Percentiles rank a stretch among this genome's conserved stretches.
Conservation (phyloP, 2,113 vertebrate genomes). For the Misgurnus anguillicaudatus region DNA sequence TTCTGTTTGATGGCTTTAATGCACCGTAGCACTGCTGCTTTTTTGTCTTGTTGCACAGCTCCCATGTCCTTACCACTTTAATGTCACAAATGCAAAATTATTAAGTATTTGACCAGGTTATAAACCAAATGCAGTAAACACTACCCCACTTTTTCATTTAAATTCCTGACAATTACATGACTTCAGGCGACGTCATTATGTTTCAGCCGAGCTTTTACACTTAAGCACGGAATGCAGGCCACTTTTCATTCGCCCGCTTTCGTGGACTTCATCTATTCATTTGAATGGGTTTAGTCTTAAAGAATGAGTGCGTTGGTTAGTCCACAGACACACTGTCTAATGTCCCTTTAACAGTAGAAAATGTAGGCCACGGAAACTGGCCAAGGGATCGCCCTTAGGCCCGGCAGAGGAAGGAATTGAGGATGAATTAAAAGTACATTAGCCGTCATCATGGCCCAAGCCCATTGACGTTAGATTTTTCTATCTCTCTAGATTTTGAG, state of each 20-base stretch:
- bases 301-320: conserved; percentile 41
- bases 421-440: conserved; percentile 76
- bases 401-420: conserved; percentile 61
- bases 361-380: conserved; percentile 66
- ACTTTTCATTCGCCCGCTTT: conserved; percentile 23
- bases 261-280: conserved; percentile 42
- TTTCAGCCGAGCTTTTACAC: conserved; percentile 48
- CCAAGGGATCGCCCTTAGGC: conserved; percentile 58
- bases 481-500: conserved; percentile 34
- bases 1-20: too few relatives aligned
- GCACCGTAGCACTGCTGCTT: too few relatives aligned
- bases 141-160: conserved; percentile 38
- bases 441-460: conserved; percentile 69
- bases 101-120: conserved; percentile 50
- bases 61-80: conserved; percentile 16
- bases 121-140: conserved; percentile 36
- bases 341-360: conserved; percentile 54
- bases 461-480: conserved; percentile 54
- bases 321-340: conserved; percentile 37
- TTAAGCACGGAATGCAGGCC: conserved; percentile 45
- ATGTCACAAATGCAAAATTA: conserved; percentile 40
- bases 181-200: conserved; percentile 43
- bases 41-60: too few relatives aligned
- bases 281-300: conserved; percentile 23
- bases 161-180: conserved; percentile 54